These are phyloP conservation scores for Nothobranchius kuhntae DNA, from an alignment of 2,113 vertebrate genomes.

Conservation along the genomic window DNA sequence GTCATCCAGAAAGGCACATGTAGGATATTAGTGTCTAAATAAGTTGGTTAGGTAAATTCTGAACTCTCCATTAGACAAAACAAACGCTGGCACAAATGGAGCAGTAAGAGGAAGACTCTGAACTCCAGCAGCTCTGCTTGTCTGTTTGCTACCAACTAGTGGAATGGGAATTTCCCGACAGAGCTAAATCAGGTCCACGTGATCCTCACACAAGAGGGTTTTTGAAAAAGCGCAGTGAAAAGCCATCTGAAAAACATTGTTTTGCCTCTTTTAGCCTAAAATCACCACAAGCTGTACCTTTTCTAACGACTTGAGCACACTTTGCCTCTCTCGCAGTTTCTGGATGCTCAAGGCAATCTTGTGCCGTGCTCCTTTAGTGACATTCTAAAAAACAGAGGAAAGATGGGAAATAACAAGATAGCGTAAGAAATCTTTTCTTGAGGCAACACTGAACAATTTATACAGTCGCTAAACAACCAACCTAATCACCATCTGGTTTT, in stretches of 20 bases:
- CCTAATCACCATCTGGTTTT: constrained; percentile 65
- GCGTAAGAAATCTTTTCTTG: constrained; percentile 29
- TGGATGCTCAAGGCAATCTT: constrained; percentile 96
- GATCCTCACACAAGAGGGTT: background rate
- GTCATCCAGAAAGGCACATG: background rate
- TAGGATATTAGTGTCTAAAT: background rate
- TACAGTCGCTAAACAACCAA: constrained; percentile 62
- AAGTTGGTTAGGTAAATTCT: background rate
- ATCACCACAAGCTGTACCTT: constrained; percentile 78
- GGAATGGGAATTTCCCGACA: constrained; percentile 15
- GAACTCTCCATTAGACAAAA: background rate
- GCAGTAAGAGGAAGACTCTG: background rate
- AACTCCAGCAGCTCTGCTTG: background rate
- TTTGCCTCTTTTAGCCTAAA: background rate
- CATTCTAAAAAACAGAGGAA: constrained; percentile 78
- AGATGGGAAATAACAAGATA: constrained; percentile 17
- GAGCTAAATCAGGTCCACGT: constrained; percentile 13
- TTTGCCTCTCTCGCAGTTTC: constrained; percentile 90
- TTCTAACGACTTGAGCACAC: constrained; percentile 90
- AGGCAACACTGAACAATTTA: constrained; percentile 43
- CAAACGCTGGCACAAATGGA: constrained; percentile 7
- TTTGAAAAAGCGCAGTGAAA: constrained; percentile 9
- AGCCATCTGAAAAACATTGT: background rate
- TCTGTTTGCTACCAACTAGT: constrained; percentile 13
- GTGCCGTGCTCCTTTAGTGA: constrained; percentile 94